Percentiles rank a stretch among this genome's conserved stretches.
Conservation (phyloP, 2,888 invertebrate species). For the Campoletis raptor region DNA sequence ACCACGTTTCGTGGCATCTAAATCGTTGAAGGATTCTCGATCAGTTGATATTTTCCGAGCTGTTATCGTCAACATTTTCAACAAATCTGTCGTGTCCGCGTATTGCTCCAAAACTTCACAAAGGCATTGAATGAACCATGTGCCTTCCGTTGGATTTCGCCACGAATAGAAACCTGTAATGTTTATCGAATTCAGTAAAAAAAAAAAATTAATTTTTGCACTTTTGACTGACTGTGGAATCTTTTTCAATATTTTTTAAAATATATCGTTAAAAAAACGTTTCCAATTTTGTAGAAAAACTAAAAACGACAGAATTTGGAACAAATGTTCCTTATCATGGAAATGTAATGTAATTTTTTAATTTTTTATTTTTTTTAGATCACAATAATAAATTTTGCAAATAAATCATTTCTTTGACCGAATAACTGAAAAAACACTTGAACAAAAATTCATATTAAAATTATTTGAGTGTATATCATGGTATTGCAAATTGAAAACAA, state of each 20-base stretch:
- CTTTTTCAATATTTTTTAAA: neutral
- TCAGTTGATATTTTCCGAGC: slow-evolving; percentile 86
- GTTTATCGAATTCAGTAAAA: neutral
- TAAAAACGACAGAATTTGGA: no score
- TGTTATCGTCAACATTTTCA: slow-evolving; percentile 86
- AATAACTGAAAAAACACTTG: neutral
- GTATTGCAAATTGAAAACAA: neutral
- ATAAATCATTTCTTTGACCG: neutral
- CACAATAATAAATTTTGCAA: no score
- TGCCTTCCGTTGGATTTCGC: slow-evolving; percentile 86
- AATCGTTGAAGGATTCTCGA: slow-evolving; percentile 83
- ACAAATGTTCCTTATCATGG: no score
- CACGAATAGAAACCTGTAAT: slow-evolving; percentile 86
- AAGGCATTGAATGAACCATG: slow-evolving; percentile 87
- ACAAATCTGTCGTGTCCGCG: slow-evolving; percentile 85
- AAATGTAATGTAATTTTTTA: neutral
- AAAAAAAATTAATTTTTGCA: neutral
- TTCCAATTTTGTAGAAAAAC: no score
- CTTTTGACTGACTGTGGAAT: no score
- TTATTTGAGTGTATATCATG: neutral
- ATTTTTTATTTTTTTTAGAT: neutral
- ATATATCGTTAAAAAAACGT: no score
- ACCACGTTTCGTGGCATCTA: slow-evolving; percentile 74
- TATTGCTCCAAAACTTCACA: slow-evolving; percentile 85
- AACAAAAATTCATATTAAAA: neutral